phyloP scores from a whole-genome alignment of 92 coral and sea anemone genomes.

The Epizoanthus rinbou region DNA sequence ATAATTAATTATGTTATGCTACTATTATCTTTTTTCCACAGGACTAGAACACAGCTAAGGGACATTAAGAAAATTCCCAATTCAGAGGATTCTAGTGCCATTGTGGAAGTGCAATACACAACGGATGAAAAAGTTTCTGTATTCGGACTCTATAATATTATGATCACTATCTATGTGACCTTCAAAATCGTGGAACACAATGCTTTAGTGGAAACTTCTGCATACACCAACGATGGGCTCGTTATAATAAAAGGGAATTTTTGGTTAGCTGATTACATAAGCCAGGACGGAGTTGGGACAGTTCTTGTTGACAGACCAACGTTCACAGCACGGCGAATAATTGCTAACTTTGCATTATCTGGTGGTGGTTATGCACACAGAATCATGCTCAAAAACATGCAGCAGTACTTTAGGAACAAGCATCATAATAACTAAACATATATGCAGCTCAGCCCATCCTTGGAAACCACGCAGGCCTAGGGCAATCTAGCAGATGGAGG shows the following conservation, averaged over 20 bases:
- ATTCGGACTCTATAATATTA: background rate
- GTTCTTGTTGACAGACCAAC: background rate
- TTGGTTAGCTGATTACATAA: constrained; percentile 1
- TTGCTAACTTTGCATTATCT: background rate
- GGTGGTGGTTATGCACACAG: background rate
- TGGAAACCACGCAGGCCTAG: too few species aligned
- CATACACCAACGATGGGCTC: background rate
- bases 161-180: background rate
- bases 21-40: background rate
- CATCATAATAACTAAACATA: too few species aligned
- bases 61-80: background rate
- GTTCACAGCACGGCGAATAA: background rate
- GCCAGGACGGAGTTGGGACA: background rate
- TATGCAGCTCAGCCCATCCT: too few species aligned
- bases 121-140: background rate
- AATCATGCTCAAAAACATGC: background rate
- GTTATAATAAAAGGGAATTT: background rate
- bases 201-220: background rate
- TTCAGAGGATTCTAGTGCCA: background rate
- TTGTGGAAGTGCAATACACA: background rate
- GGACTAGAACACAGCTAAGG: background rate
- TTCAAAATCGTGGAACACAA: background rate
- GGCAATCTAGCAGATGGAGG: too few species aligned
- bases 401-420: background rate
- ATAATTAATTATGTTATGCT: too few species aligned